These are phyloP conservation scores for Nephotettix cincticeps DNA, from an alignment of 1,140 invertebrate genomes.

Conservation along the genomic window DNA sequence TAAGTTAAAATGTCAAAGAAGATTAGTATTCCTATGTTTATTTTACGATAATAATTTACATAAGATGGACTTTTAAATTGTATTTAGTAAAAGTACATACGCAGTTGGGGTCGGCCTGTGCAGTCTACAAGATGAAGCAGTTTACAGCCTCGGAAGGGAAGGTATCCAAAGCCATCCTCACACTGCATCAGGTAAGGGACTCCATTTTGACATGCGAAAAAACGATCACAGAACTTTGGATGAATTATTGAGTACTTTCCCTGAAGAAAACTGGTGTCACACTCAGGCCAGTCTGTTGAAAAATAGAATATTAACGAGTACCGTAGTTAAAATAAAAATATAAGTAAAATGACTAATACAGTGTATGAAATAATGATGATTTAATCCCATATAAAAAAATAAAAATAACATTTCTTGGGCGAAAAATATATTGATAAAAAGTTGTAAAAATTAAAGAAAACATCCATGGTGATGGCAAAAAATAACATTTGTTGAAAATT, in stretches of 20 bases:
- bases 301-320: too few species aligned
- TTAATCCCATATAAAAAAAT: too few species aligned
- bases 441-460: too few species aligned
- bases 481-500: too few species aligned
- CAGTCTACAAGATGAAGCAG: conserved; percentile 38
- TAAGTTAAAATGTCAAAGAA: too few species aligned
- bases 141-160: conserved; percentile 35
- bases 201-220: conserved; percentile 35
- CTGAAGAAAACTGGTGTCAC: conserved; percentile 31
- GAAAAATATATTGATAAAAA: too few species aligned
- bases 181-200: conserved; percentile 33
- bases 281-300: conserved; percentile 29
- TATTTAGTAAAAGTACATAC: conserved; percentile 36
- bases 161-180: conserved; percentile 38
- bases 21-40: not conserved
- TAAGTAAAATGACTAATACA: too few species aligned
- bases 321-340: too few species aligned
- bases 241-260: conserved; percentile 34
- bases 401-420: too few species aligned
- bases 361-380: too few species aligned
- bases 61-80: not conserved
- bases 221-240: conserved; percentile 36
- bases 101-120: conserved; percentile 32
- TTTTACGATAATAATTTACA: not conserved
- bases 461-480: too few species aligned